phyloP scores from a whole-genome alignment of 2,888 invertebrate genomes.

The Dryadula phaetusa region DNA sequence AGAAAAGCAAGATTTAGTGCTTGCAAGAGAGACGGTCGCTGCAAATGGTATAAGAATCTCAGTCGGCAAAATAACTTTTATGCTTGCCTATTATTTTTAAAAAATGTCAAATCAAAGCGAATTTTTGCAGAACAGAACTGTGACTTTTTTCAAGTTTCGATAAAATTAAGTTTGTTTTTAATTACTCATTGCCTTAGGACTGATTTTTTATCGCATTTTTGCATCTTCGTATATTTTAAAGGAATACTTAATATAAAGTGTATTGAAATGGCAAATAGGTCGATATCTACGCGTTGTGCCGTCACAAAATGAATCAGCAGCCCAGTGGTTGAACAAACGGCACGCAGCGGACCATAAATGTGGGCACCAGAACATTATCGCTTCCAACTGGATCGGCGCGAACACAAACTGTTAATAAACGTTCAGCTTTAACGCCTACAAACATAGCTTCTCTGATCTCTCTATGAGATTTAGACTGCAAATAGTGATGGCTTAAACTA shows the following conservation, averaged over 20 bases:
- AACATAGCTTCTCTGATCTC: slow-evolving; percentile 27
- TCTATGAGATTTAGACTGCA: slow-evolving; percentile 9
- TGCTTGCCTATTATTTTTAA: slow-evolving; percentile 28
- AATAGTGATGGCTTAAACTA: background rate
- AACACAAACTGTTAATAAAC: slow-evolving; percentile 50
- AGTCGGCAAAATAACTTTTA: slow-evolving; percentile 32
- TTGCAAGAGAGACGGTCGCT: slow-evolving; percentile 50
- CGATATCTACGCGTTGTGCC: slow-evolving; percentile 47
- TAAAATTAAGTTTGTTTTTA: background rate
- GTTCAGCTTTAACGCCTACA: slow-evolving; percentile 45
- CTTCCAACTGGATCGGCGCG: slow-evolving; percentile 50
- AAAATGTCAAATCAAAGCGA: slow-evolving; percentile 8
- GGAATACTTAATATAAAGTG: slow-evolving; percentile 11
- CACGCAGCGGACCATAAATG: slow-evolving; percentile 57
- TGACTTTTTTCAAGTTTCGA: background rate
- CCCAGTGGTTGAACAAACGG: slow-evolving; percentile 54
- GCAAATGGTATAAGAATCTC: slow-evolving; percentile 43
- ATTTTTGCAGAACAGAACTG: slow-evolving; percentile 5
- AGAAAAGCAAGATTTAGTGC: slow-evolving; percentile 57
- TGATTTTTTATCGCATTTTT: background rate
- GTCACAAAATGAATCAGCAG: slow-evolving; percentile 51
- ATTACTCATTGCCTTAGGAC: background rate
- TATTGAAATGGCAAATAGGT: slow-evolving; percentile 32
- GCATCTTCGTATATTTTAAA: background rate
- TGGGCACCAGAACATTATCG: slow-evolving; percentile 56